These are phyloP conservation scores for Pseudochirops corinnae DNA, from an alignment of 2,797 vertebrate species.

Conservation along the genomic window DNA sequence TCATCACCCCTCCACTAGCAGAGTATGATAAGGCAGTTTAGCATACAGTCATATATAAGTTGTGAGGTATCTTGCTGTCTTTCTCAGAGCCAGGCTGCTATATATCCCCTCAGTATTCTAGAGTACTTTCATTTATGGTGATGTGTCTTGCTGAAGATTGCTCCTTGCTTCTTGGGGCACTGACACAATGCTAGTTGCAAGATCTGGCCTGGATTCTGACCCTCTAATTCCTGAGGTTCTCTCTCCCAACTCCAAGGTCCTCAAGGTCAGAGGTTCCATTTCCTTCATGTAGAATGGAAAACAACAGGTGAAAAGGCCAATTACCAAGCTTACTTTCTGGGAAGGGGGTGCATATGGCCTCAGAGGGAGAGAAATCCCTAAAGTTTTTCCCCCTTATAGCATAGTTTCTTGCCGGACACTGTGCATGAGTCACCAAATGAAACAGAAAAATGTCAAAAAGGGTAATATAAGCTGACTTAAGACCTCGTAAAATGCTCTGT, in stretches of 20 bases:
- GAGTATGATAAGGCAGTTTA: neutral
- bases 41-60: too few species aligned
- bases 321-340: neutral
- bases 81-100: neutral
- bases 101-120: neutral
- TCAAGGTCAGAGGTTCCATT: neutral
- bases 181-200: neutral
- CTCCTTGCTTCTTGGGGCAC: neutral
- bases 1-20: neutral
- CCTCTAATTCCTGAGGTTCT: neutral
- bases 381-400: neutral
- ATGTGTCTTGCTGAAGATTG: neutral
- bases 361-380: neutral
- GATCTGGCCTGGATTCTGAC: neutral
- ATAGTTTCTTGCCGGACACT: neutral
- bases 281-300: neutral
- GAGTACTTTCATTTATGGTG: neutral
- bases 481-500: neutral
- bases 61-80: neutral
- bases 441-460: neutral
- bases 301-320: neutral
- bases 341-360: neutral
- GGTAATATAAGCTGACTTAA: neutral
- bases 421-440: neutral
- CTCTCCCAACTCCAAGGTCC: neutral